Percentiles rank a stretch among this genome's conserved stretches.
Conservation (phyloP, 2,113 vertebrate genomes). For the Corvus hawaiiensis region DNA sequence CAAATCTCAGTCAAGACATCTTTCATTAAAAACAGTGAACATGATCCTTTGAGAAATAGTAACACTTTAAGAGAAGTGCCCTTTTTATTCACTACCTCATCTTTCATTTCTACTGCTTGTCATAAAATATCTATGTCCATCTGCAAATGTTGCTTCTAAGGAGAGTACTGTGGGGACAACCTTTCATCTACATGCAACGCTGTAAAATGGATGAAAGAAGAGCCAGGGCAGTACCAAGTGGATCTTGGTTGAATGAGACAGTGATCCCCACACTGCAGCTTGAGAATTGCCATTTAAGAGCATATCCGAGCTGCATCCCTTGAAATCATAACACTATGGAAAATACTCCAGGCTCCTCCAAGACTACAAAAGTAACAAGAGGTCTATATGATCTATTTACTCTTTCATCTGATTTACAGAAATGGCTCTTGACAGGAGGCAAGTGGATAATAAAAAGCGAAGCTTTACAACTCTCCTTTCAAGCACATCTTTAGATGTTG, state of each 20-base stretch:
- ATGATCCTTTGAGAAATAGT: not conserved
- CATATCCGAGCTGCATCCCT: not conserved
- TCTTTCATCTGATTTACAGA: constrained; percentile 16
- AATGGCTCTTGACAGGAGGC: constrained; percentile 8
- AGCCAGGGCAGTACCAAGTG: not conserved
- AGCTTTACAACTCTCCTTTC: not conserved
- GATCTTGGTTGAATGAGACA: not conserved
- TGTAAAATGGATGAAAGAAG: not conserved
- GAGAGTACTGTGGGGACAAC: not conserved
- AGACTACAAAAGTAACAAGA: not conserved
- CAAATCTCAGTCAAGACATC: not conserved
- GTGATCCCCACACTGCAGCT: not conserved
- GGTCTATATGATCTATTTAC: constrained; percentile 18
- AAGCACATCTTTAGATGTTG: constrained; percentile 19
- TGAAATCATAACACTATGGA: not conserved
- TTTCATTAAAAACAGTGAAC: not conserved
- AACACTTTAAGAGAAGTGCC: not conserved
- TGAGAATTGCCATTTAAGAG: not conserved
- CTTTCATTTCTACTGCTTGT: not conserved
- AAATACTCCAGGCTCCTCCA: not conserved
- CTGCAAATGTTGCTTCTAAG: not conserved
- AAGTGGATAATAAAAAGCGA: constrained; percentile 30
- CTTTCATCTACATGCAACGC: accelerated
- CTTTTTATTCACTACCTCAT: not conserved
- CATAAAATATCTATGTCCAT: not conserved